Base-by-base conservation (phyloP, 2,797 vertebrate species). In the Poeciliopsis presidionis region DNA sequence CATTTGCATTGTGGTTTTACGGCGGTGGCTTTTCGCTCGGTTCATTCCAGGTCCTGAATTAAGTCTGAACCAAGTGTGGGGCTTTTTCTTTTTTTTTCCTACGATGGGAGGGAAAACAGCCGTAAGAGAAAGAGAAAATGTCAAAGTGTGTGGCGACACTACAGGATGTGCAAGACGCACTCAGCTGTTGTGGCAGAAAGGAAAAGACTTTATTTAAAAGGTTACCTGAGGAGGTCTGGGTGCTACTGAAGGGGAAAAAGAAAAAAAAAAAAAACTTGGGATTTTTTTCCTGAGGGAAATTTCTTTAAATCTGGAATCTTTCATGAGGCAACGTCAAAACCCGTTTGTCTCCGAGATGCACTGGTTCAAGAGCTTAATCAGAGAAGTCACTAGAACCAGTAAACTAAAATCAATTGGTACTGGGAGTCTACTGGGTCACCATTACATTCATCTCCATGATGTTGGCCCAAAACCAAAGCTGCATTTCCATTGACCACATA, bases 61-160 rank as follows among this genome's bases (percentile, higher is more conserved):
- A 76, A 70, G 89, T 85, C 81, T 59, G 70, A 84, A 76, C 39
- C 6, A 77, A 75, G 61, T 74, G 73, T 82, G 55, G 16, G 20
- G 39, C 7, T 41, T 41, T 53, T 53, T 2, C 0, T 53, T 53
- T 25, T 25, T 4, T 14, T 45, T 43, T 81, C 6, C 7, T n/a
- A 33, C 63, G 33, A 5, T 36, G 39, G 51, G 53, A 49, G 28
- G 77, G 69, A 65, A 81, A 85, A 89, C 41, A 51, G 83, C 80
- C 77, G 74, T 65, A 1, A 90, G 81, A 69, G 81, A 83, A 88
- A 88, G 86, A 74, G 82, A 77, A 90, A 87, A 84, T 79, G 82
- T 87, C 81, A 81, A 69, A 71, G 84, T 82, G 81, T 36, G 77
- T 78, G 74, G 28, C 75, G 51, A 67, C 80, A 75, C 75, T 61